Base-by-base conservation (phyloP, 2,113 vertebrate species). In the Numida meleagris region DNA sequence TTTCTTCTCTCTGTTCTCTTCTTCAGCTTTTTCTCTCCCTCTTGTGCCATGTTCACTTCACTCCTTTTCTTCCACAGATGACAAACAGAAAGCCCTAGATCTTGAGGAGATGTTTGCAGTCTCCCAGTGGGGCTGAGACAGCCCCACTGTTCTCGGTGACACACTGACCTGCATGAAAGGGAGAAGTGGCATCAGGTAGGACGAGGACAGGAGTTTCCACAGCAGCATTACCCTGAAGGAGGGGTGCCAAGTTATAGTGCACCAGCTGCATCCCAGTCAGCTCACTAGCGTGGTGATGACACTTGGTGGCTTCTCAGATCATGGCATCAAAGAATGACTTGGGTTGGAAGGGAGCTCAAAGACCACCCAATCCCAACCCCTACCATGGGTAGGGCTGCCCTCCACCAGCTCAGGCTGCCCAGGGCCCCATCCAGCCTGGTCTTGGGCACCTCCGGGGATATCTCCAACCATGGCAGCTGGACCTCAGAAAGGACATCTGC, bases 31-130 rank as follows among this genome's bases (percentile, higher is more conserved):
- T 82, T 83, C 17, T 21, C 9, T 46, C 70, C 46, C 6, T 62
- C 23, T 86, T 82, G 73, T 94, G 42, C 78, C 33, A 15, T 63
- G 59, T 82, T 73, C n/a, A 90, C 40, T 18, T 94, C 71, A 74
- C 58, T 83, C 59, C 21, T 82, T 93, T 95, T 85, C 72, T 95
- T 89, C 31, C 38, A 50, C 48, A 93, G 89, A 92, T 58, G 58
- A 86, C 45, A 77, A 95, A 73, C 75, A 86, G 84, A 96, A 91
- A 27, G 89, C 89, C 92, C 63, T 82, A 82, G 90, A 55, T 82
- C 63, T 85, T 87, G 36, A 93, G 73, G 36, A 93, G 73, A 66
- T 46, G 42, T 55, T 92, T 93, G 65, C 24, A 1, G 5, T 75
- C 63, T 95, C 67, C 42, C 80, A 46, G 63, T 42, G 82, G 65